Evolutionary conservation across 2,797 vertebrate genomes (phyloP), one percentile per base, ranked within the genome.

Genomic region (Orestias chungarensis): DNA sequence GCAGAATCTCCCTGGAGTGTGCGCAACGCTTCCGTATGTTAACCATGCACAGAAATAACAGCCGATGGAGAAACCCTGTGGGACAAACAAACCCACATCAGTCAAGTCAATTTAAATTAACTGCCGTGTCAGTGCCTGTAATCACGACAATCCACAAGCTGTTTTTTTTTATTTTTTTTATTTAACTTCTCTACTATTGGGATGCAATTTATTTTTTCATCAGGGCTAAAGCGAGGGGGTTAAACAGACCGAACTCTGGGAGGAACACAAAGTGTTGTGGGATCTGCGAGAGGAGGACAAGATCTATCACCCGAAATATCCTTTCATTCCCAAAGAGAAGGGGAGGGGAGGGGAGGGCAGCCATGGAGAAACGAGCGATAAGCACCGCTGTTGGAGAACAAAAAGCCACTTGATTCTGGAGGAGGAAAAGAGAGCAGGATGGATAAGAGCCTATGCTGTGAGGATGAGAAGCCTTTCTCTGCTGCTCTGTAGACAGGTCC

Each of bases 331-430:
- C 73, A 46, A 68, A 78, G 64, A 82, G 70, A 72, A 73, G 73
- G 81, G 23, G 69, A 33, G 57, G 81, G 23, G 69, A 33, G 57
- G 70, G 61, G 76, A 47, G 84, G 79, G 69, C 78, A 77, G 75
- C 49, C 47, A 75, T 77, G 89, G 90, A 88, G 90, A 89, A 88
- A 80, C 68, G 44, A 89, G 88, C 75, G 91, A 92, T 92, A 84
- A 90, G 90, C 92, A 83, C 90, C 73, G 52, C 87, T 73, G 83
- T 61, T 25, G 82, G 74, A 88, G 88, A 92, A 93, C 92, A 93
- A 90, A 91, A 91, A 92, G 87, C 82, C 90, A 85, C 90, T 93
- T 93, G 83, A 93, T 91, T 86, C 85, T 69, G 75, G 81, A 79
- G 66, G 65, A 79, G 79, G 59, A 72, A 77, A 59, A 71, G 76